Percentiles rank a stretch among this genome's conserved stretches.
Evolutionary conservation across 2,888 invertebrate genomes (phyloP).

Genomic region (Timema podura): DNA sequence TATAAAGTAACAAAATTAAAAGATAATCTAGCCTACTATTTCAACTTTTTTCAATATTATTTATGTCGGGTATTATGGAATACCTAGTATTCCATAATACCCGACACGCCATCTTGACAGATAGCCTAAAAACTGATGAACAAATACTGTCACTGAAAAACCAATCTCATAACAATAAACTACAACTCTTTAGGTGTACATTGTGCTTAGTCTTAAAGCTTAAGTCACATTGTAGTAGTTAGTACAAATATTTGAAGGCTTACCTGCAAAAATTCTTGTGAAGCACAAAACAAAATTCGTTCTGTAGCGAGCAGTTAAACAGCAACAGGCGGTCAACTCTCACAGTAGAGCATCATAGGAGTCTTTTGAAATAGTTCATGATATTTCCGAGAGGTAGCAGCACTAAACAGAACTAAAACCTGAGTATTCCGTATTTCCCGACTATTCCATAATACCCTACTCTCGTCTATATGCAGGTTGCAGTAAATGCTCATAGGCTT

Average conservation of each 20-base stretch:
- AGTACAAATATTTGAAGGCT: conserved; percentile 4
- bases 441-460: conserved; percentile 7
- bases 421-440: conserved; percentile 7
- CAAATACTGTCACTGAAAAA: neutral
- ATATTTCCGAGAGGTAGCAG: neutral
- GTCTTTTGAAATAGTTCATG: neutral
- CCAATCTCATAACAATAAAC: neutral
- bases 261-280: conserved; percentile 2
- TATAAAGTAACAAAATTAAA: too few relatives aligned
- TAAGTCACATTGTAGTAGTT: conserved; percentile 2
- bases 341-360: neutral
- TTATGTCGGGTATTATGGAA: too few relatives aligned
- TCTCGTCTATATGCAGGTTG: conserved; percentile 8
- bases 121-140: conserved; percentile 5
- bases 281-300: neutral
- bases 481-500: too few relatives aligned
- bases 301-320: neutral
- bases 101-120: neutral
- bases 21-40: too few relatives aligned
- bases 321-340: too few relatives aligned
- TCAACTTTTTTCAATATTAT: too few relatives aligned
- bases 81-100: neutral
- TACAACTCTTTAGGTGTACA: conserved; percentile 1
- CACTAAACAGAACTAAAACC: conserved; percentile 2
- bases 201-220: neutral